Base-by-base conservation (phyloP, 2,113 vertebrate genomes). In the Enhydra lutris region DNA sequence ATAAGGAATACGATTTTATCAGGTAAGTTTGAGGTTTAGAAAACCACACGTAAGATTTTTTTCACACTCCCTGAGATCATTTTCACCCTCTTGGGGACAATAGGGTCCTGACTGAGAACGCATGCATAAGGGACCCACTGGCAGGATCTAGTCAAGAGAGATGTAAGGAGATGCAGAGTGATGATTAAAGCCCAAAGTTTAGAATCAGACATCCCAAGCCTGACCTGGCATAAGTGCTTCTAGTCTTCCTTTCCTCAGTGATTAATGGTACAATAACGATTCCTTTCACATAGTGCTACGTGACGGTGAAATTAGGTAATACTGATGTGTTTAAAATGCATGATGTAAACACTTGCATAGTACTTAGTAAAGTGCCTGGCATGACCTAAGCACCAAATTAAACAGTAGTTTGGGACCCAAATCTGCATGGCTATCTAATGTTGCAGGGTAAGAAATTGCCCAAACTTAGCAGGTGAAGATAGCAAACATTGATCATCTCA, bases 91-190 rank as follows among this genome's bases (percentile, higher is more conserved):
- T 4, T 15, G 4, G n/a, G 36, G n/a, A n/a, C 21, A 17, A 12
- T 4, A n/a, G 4, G 0, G 1, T 57, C 34, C 17, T 21, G 13
- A 21, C 0, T 11, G 47, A 94, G 47, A 63, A 71, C 23, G 3
- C 21, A 29, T 7, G 2, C 36, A 21, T 4, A 18, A 57, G 39
- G n/a, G 29, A 76, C 1, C 8, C 57, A 5, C 1, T 23, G 39
- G 39, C 1, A 6, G 21, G 26, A 39, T 34, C 50, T 55, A 63
- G 10, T 14, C 2, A 6, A 36, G n/a, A 59, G 55, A 78, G 17
- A 65, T 0, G 52, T 0, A 4, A 34, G 31, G 52, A 18, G n/a
- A 59, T 9, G 47, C 18, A 42, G 52, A 79, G 17, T 8, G 34
- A 47, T 45, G 7, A 59, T 34, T 13, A 79, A 47, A 89, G 10